Evolutionary conservation across 2,113 vertebrate genomes (phyloP).

Genomic region (Nyctereutes procyonoides): DNA sequence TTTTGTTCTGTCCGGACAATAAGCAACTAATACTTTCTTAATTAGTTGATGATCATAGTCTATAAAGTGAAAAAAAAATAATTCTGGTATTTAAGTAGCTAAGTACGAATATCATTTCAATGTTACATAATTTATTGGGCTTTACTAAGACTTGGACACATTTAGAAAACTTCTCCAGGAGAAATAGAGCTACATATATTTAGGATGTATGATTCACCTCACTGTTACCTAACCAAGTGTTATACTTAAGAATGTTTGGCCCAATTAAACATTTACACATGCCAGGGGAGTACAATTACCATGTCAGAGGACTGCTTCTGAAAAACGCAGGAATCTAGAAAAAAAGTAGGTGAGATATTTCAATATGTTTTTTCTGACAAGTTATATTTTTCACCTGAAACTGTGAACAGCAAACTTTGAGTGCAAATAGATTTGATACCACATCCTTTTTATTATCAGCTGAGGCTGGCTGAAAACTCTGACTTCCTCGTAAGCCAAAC

Average conservation of each 20-base stretch:
- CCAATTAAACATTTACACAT: conserved; percentile 33
- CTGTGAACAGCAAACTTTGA: not conserved
- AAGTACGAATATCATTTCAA: not conserved
- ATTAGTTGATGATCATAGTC: conserved; percentile 2
- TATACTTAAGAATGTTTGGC: not conserved
- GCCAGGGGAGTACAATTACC: not conserved
- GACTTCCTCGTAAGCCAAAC: not conserved
- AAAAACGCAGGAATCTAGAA: not conserved
- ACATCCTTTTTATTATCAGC: not conserved
- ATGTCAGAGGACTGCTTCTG: not conserved
- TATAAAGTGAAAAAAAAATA: not conserved
- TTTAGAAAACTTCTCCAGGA: not conserved
- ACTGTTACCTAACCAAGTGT: conserved; percentile 23
- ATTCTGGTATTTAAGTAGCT: not conserved
- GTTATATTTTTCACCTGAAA: conserved; percentile 27
- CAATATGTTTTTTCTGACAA: not conserved
- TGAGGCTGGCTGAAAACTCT: not conserved
- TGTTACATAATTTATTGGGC: not conserved
- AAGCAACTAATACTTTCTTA: not conserved
- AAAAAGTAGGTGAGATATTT: not conserved
- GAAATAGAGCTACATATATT: not conserved
- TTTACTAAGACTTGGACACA: not conserved
- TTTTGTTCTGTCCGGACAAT: not conserved
- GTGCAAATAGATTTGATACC: conserved; percentile 10
- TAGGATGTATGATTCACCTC: not conserved